phyloP scores from a whole-genome alignment of 2,888 invertebrate species.

The Pachliopta kotzebuea region DNA sequence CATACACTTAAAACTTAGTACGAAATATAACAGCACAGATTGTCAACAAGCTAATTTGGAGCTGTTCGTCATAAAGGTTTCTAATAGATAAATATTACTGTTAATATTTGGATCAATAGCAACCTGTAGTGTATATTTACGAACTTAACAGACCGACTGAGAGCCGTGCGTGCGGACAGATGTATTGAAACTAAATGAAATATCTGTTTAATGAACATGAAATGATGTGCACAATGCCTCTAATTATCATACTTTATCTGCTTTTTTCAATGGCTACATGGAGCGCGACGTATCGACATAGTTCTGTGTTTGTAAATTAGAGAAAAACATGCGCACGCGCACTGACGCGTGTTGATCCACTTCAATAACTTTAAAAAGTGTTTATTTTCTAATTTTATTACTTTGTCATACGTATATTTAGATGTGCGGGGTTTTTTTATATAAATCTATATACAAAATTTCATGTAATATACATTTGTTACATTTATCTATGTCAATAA shows the following conservation, averaged over 20 bases:
- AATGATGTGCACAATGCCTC: slow-evolving; percentile 59
- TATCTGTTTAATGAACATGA: slow-evolving; percentile 52
- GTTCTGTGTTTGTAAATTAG: slow-evolving; percentile 60
- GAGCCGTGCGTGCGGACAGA: slow-evolving; percentile 47
- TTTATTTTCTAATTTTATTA: slow-evolving; percentile 38
- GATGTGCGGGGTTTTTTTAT: not conserved
- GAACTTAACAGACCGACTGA: slow-evolving; percentile 29
- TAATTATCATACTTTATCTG: slow-evolving; percentile 77
- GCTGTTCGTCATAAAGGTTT: slow-evolving; percentile 41
- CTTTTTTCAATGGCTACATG: slow-evolving; percentile 74
- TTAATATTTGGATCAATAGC: slow-evolving; percentile 67
- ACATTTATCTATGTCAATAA: too few relatives aligned
- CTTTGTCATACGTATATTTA: not conserved
- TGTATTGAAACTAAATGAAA: slow-evolving; percentile 50
- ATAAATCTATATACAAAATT: too few relatives aligned
- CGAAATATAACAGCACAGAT: slow-evolving; percentile 33
- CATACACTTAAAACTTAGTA: slow-evolving; percentile 35
- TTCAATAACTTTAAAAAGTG: slow-evolving; percentile 70
- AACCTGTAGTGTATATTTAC: slow-evolving; percentile 41
- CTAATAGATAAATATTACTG: slow-evolving; percentile 65
- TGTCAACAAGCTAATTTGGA: slow-evolving; percentile 28
- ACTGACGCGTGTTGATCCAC: slow-evolving; percentile 60
- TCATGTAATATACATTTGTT: too few relatives aligned
- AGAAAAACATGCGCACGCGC: slow-evolving; percentile 62
- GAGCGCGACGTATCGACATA: slow-evolving; percentile 70